These are phyloP conservation scores for Molorchus minor DNA, from an alignment of 2,888 invertebrate genomes.

Conservation along the genomic window DNA sequence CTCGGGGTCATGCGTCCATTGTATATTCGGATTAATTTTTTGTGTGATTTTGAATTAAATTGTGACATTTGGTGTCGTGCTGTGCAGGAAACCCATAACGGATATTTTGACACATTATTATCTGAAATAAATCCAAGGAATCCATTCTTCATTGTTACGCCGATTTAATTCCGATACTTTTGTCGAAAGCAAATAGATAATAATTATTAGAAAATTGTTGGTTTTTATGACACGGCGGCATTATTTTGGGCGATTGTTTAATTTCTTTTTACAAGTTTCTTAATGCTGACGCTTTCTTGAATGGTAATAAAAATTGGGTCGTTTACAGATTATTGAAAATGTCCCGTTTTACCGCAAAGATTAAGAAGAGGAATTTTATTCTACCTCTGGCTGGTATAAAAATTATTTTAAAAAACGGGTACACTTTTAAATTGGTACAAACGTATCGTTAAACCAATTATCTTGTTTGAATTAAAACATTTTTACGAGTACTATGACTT, in stretches of 20 bases:
- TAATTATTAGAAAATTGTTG: constrained; percentile 18
- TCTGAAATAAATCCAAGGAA: constrained; percentile 15
- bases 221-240: not conserved
- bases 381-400: not conserved
- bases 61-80: constrained; percentile 54
- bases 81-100: constrained; percentile 53
- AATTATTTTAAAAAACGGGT: not conserved
- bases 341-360: too few species aligned
- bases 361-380: too few species aligned
- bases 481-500: too few species aligned
- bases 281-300: not conserved
- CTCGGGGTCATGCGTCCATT: constrained; percentile 51
- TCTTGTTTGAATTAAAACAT: too few species aligned
- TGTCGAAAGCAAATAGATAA: constrained; percentile 15
- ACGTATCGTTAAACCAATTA: too few species aligned
- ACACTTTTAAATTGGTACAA: too few species aligned
- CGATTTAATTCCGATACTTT: constrained; percentile 20
- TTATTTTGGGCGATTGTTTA: not conserved
- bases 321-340: too few species aligned
- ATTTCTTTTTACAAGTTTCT: not conserved
- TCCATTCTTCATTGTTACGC: constrained; percentile 10
- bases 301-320: not conserved
- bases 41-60: constrained; percentile 55
- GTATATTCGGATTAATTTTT: constrained; percentile 57
- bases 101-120: constrained; percentile 53